Conservation (phyloP, 64 coral and sea anemone genomes). For the Cladopsammia gracilis region DNA sequence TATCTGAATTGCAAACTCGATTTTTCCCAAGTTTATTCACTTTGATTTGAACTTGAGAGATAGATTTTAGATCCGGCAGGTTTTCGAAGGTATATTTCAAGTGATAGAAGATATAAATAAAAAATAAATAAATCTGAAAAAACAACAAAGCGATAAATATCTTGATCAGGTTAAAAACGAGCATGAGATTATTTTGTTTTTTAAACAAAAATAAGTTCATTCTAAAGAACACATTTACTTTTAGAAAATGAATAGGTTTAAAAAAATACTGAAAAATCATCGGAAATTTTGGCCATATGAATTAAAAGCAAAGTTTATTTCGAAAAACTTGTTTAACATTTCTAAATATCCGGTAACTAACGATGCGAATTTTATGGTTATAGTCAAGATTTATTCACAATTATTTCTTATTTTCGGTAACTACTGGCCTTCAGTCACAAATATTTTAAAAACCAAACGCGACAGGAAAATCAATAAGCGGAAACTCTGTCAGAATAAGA, state of each 20-base stretch:
- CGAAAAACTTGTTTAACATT: no score
- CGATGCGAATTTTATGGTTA: neutral
- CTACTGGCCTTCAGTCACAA: neutral
- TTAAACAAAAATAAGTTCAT: neutral
- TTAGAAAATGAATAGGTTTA: neutral
- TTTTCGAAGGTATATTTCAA: no score
- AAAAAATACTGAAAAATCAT: neutral
- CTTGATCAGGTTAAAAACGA: neutral
- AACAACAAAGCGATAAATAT: neutral
- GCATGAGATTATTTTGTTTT: neutral
- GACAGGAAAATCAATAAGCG: constrained; percentile 1
- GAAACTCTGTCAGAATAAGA: constrained; percentile 10
- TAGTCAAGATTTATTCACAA: constrained; percentile 5
- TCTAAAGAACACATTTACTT: no score
- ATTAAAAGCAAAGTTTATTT: no score
- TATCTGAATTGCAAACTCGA: no score
- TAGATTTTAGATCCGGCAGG: no score
- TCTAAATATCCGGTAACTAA: neutral
- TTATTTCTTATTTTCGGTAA: constrained; percentile 10
- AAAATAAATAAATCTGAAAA: neutral
- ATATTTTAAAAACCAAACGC: constrained; percentile 12
- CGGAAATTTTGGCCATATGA: no score
- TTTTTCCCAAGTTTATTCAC: no score
- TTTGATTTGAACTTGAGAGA: no score
- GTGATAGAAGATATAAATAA: neutral